Evolutionary conservation across 2,797 vertebrate species (phyloP).

Genomic region (Acanthis flammea): DNA sequence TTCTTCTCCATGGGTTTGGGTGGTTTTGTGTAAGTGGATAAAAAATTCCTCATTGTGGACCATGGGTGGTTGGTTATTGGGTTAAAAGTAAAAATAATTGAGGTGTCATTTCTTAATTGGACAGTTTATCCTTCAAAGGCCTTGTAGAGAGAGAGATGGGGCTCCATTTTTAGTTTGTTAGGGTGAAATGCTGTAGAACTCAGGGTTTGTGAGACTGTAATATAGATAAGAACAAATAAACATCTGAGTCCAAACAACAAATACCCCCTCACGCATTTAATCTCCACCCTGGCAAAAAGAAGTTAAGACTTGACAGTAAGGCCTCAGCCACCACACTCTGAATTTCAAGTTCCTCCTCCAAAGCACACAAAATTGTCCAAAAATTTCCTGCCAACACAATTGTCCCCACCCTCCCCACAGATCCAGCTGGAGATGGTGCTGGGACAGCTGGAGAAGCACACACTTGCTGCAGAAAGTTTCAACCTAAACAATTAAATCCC

Average conservation of each 20-base stretch:
- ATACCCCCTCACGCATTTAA: neutral
- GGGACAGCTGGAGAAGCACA: neutral
- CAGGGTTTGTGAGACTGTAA: neutral
- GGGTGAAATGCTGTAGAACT: neutral
- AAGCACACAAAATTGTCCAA: neutral
- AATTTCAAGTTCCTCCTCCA: neutral
- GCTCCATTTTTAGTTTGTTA: neutral
- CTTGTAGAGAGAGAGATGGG: neutral
- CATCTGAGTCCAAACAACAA: neutral
- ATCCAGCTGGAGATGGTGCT: neutral
- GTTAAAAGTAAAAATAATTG: neutral
- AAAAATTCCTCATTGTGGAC: neutral
- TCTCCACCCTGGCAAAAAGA: neutral
- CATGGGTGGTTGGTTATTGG: neutral
- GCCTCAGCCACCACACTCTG: rapidly evolving
- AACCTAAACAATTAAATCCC: conserved; percentile 38
- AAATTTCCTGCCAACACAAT: neutral
- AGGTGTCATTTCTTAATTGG: neutral
- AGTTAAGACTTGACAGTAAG: neutral
- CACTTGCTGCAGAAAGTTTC: neutral
- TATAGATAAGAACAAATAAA: neutral
- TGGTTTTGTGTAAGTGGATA: neutral
- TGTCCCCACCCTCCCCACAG: neutral
- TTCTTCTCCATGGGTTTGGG: neutral
- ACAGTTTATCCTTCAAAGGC: neutral